These are phyloP conservation scores for Metallyticus violacea DNA, from an alignment of 2,888 invertebrate genomes.

Conservation along the genomic window DNA sequence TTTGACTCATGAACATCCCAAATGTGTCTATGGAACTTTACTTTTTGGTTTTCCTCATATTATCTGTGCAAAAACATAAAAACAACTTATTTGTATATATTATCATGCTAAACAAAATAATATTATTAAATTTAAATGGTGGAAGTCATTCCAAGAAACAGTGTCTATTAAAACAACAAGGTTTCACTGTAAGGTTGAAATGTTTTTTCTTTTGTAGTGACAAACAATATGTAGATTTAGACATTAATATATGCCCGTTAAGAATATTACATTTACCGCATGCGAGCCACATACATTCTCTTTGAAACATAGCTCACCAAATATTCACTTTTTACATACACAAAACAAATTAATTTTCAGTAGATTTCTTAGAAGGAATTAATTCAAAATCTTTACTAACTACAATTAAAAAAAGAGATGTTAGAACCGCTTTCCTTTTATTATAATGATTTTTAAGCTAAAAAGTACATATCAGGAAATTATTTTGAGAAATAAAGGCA, in stretches of 20 bases:
- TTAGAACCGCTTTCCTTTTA: neutral
- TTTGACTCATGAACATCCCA: too few species aligned
- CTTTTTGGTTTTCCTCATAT: neutral
- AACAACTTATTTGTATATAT: too few species aligned
- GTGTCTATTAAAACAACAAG: neutral
- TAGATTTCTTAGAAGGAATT: neutral
- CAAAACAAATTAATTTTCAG: neutral
- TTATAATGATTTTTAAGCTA: neutral
- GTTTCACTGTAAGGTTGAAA: conserved; percentile 1
- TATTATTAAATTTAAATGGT: too few species aligned
- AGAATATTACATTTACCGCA: neutral
- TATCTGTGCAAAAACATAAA: neutral
- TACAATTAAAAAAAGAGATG: neutral
- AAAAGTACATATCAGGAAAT: neutral
- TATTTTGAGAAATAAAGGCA: neutral
- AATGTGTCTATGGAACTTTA: too few species aligned
- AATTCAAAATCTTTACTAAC: neutral
- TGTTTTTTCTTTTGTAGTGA: neutral
- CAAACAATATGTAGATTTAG: neutral
- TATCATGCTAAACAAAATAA: too few species aligned
- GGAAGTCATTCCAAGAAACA: neutral
- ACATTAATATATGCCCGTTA: neutral
- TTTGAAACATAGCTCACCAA: too few species aligned
- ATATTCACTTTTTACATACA: neutral
- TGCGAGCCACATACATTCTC: neutral